Evolutionary conservation across 2,888 invertebrate species (phyloP).

Genomic region (Temnothorax ravouxi): DNA sequence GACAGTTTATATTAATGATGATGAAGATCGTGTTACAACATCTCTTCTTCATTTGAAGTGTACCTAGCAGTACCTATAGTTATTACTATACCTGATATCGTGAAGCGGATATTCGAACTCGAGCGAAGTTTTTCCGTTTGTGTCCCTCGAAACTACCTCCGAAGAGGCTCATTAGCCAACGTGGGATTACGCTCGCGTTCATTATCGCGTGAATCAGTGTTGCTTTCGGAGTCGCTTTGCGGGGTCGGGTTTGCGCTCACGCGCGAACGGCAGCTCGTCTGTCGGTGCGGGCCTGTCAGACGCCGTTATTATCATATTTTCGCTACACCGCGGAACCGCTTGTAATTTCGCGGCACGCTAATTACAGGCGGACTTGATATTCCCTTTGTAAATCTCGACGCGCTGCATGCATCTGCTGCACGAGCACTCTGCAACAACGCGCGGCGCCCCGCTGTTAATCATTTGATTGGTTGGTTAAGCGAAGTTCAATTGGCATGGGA

Average conservation of each 20-base stretch:
- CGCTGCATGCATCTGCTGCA: slow-evolving; percentile 10
- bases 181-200: slow-evolving; percentile 41
- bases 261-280: slow-evolving; percentile 29
- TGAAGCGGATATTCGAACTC: slow-evolving; percentile 25
- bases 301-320: slow-evolving; percentile 54
- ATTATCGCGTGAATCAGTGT: slow-evolving; percentile 46
- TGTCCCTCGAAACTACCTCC: slow-evolving; percentile 42
- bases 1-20: background rate
- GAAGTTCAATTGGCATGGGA: slow-evolving; percentile 35
- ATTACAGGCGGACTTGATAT: slow-evolving; percentile 49
- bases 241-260: slow-evolving; percentile 28
- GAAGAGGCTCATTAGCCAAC: slow-evolving; percentile 46
- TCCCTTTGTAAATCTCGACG: slow-evolving; percentile 54
- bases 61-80: no score
- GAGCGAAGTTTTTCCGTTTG: background rate
- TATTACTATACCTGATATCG: background rate
- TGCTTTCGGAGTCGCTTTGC: slow-evolving; percentile 20
- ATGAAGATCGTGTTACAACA: background rate
- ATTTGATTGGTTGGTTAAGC: slow-evolving; percentile 40
- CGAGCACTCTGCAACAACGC: slow-evolving; percentile 25
- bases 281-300: slow-evolving; percentile 36
- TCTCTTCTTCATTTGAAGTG: background rate
- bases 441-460: slow-evolving; percentile 45
- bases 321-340: slow-evolving; percentile 43
- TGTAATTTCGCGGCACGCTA: slow-evolving; percentile 45